Conservation (phyloP, 2,797 vertebrate genomes). For the Squalus acanthias region DNA sequence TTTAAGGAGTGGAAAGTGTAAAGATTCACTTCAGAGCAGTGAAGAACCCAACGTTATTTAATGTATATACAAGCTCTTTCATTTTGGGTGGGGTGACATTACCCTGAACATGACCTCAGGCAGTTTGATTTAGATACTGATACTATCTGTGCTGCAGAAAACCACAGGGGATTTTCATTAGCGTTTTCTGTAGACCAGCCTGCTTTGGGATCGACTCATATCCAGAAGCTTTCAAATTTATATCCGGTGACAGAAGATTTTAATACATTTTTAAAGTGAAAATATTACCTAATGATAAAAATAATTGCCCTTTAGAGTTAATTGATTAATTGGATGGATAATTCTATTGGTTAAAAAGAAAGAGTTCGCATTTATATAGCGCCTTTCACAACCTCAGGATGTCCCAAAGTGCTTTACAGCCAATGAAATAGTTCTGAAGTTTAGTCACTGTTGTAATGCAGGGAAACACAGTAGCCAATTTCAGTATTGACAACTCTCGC, state of each 20-base stretch:
- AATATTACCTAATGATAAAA: neutral
- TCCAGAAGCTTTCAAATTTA: neutral
- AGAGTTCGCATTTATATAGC: neutral
- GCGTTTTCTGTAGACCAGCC: neutral
- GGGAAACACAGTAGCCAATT: neutral
- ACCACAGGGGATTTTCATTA: neutral
- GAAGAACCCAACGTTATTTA: neutral
- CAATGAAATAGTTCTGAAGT: neutral
- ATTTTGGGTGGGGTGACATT: conserved; percentile 31
- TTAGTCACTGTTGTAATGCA: neutral
- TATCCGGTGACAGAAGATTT: neutral
- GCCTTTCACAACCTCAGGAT: neutral
- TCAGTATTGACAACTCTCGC: too few species aligned
- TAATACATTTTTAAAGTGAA: neutral
- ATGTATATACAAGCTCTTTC: neutral
- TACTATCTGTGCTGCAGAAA: conserved; percentile 2
- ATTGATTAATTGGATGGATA: neutral
- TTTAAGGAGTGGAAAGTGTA: neutral
- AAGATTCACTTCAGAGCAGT: neutral
- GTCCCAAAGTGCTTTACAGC: neutral
- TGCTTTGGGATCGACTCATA: neutral
- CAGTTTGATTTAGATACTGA: neutral
- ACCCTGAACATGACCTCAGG: neutral
- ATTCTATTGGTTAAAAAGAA: neutral
- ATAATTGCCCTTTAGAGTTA: neutral